These are phyloP conservation scores for Vultur gryphus DNA, from an alignment of 2,797 vertebrate genomes.

Conservation along the genomic window DNA sequence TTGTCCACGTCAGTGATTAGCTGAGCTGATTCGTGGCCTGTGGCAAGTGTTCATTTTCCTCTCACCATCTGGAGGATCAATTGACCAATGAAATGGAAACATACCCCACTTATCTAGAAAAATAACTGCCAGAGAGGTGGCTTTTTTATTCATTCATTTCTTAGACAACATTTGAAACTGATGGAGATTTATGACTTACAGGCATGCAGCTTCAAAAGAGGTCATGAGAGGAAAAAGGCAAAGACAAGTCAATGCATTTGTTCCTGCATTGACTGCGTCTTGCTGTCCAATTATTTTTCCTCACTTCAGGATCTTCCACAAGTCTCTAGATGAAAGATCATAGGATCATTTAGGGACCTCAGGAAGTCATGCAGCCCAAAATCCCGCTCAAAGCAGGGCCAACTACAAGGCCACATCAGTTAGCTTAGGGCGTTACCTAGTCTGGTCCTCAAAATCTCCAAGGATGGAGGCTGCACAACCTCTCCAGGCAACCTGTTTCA, in stretches of 20 bases:
- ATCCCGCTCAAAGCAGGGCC: not conserved
- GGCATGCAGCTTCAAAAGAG: not conserved
- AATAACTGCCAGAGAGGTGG: not conserved
- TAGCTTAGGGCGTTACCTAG: not conserved
- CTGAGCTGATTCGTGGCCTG: not conserved
- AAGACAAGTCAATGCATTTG: not conserved
- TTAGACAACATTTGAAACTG: not conserved
- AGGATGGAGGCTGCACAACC: not conserved
- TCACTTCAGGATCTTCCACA: not conserved
- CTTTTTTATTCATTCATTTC: not conserved
- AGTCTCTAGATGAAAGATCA: not conserved
- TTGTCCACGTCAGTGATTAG: not conserved
- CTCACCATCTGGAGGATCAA: constrained; percentile 23
- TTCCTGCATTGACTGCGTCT: not conserved
- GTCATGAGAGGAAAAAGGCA: not conserved
- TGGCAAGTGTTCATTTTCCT: not conserved
- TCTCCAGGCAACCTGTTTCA: not conserved
- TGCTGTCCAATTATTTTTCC: not conserved
- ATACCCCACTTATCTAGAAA: not conserved
- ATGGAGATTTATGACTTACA: not conserved
- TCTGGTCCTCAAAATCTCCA: not conserved
- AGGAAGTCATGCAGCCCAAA: not conserved
- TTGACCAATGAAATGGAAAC: constrained; percentile 25
- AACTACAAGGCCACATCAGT: not conserved
- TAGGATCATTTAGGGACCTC: not conserved